Percentiles rank a stretch among this genome's conserved stretches.
Evolutionary conservation across 2,113 vertebrate species (phyloP).

Genomic region (Copsychus sechellarum): DNA sequence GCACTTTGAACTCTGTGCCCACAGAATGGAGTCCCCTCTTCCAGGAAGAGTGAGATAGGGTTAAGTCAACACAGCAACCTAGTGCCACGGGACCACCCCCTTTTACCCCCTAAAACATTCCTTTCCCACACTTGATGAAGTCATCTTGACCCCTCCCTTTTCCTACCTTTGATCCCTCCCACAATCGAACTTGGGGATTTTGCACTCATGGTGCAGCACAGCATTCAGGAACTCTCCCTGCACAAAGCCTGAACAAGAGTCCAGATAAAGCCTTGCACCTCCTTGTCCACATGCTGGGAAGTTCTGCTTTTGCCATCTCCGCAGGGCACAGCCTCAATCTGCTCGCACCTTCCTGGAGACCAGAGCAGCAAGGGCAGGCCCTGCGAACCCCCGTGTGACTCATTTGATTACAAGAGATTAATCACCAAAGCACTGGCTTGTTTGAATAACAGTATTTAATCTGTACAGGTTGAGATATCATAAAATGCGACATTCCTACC

Average conservation of each 20-base stretch:
- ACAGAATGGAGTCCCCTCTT: accelerated
- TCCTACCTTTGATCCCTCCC: neutral
- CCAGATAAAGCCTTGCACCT: neutral
- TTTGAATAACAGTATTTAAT: constrained; percentile 66
- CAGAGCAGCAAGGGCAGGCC: neutral
- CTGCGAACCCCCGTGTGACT: accelerated
- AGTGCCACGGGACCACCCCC: accelerated
- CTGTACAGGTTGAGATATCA: constrained; percentile 27
- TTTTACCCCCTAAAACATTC: neutral
- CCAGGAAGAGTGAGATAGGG: neutral
- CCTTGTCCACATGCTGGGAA: accelerated
- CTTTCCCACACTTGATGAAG: neutral
- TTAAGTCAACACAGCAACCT: neutral
- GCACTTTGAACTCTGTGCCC: accelerated
- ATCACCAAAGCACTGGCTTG: neutral
- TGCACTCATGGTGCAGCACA: neutral
- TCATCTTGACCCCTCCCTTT: neutral
- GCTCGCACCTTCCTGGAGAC: accelerated
- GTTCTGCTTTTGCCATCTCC: accelerated
- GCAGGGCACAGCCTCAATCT: neutral
- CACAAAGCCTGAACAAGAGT: accelerated
- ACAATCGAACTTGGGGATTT: neutral
- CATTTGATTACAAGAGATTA: neutral
- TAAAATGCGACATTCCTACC: constrained; percentile 47
- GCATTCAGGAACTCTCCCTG: neutral